Base-by-base conservation (phyloP, 2,113 vertebrate genomes). In the Oreochromis aureus region DNA sequence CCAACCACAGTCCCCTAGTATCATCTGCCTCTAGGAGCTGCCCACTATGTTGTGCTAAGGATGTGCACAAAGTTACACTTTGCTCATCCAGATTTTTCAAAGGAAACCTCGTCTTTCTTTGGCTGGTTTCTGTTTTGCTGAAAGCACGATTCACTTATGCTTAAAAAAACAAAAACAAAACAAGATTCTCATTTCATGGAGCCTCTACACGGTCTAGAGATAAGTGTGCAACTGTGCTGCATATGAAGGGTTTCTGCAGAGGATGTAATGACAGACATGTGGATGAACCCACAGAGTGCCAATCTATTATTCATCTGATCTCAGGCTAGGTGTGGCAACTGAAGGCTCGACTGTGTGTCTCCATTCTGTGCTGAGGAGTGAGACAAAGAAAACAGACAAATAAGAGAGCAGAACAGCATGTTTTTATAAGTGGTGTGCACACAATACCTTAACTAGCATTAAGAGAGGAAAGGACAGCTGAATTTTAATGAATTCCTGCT, bases 221-320 rank as follows among this genome's bases (percentile, higher is more conserved):
- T 10, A 22, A 82, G 36, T 51, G 18, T 41, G 46, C 30, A 59
- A 76, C 44, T 41, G 36, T 6, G 69, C n/a, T 34, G 22, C 48
- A 51, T 55, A 78, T 32, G 73, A 27, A 58, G 24, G 56, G 56
- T 30, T 58, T 58, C 24, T 58, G 56, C 55, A 27, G 71, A 66
- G 41, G 48, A 86, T 78, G 56, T 71, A 53, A 85, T 86, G 85
- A 80, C 87, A 92, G 84, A 61, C 87, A 66, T 44, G 56, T 81
- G 71, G 19, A 51, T 89, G 89, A 93, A 86, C 84, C 86, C 61
- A 22, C 69, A 51, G 54, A 81, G 90, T 44, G 83, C 7, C 11
- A 24, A 94, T 94, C 90, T 88, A 92, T 95, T 94, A 94, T 93
- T 95, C 66, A 95, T 92, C 82, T 85, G 81, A 86, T 89, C 88